Base-by-base conservation (phyloP, 2,113 vertebrate genomes). In the Rattus rattus region DNA sequence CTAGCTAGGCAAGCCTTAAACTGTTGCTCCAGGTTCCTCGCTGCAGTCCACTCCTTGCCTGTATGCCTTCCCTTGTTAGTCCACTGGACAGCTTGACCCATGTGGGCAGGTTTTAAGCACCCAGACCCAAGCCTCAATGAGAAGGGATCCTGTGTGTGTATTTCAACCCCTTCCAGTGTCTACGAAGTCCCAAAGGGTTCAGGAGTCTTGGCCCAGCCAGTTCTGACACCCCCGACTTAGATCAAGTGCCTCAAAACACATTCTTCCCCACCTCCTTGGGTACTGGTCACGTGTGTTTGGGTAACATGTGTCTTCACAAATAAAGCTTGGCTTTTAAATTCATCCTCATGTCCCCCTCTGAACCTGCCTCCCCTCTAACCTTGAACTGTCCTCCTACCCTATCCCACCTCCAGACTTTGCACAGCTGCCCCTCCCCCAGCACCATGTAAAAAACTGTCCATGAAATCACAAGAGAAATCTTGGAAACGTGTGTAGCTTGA, bases 191-290 rank as follows among this genome's bases (percentile, higher is more conserved):
- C 10, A 33, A 43, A 6, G 26, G 47, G 28, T 26, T 52, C 33
- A 47, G 72, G 59, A 5, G 17, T 30, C 65, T 24, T 8, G 17
- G 70, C 12, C 49, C 43, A 36, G 75, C 20, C 59, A 7, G 5
- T 59, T 72, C 22, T n/a, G 12, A 9, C 7, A 20, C 28, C 36
- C 13, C 6, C 33, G 0, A 26, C 20, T 47, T 28, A 88, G 12
- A 28, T 36, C 47, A 20, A 63, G 75, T 19, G n/a, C 5, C 69
- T 39, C 9, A 2, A 36, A 12, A 17, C 19, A 4, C 0, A 0
- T 5, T 39, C 63, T 19, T 4, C 9, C 77, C 19, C 67, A 14
- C 63, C 3, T 1, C 9, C 72, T 61, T 95, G 19, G 65, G 88
- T 43, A 11, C 14, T 4, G 9, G 7, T 36, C 36, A 52, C 0